phyloP scores from a whole-genome alignment of 2,797 vertebrate genomes.

The Tadarida brasiliensis region DNA sequence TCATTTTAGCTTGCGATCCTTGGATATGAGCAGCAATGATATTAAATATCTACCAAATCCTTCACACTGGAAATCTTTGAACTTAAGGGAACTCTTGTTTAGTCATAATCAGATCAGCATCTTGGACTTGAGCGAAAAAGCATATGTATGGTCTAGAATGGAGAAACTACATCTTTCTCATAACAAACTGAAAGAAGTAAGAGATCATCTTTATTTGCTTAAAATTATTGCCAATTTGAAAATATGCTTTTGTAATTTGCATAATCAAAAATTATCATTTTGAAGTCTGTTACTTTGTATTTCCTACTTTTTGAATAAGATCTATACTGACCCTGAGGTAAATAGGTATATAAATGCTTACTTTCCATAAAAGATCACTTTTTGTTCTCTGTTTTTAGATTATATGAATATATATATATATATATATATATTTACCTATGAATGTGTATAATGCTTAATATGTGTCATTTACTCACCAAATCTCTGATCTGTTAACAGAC shows the following conservation, averaged over 20 bases:
- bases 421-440: neutral
- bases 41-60: slow-evolving; percentile 93
- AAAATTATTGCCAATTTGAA: slow-evolving; percentile 29
- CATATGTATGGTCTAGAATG: slow-evolving; percentile 92
- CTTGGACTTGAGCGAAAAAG: slow-evolving; percentile 93
- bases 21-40: slow-evolving; percentile 95
- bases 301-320: slow-evolving; percentile 30
- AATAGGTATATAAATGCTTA: neutral
- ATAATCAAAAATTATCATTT: neutral
- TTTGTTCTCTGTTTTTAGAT: neutral
- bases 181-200: slow-evolving; percentile 95
- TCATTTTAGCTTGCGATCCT: slow-evolving; percentile 91
- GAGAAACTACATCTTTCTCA: slow-evolving; percentile 96
- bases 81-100: slow-evolving; percentile 95
- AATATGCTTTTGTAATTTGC: neutral
- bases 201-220: slow-evolving; percentile 17
- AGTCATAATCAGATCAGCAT: slow-evolving; percentile 92
- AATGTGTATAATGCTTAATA: neutral
- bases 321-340: neutral
- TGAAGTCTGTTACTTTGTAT: neutral
- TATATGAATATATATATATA: neutral
- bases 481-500: neutral
- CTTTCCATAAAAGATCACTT: neutral
- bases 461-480: neutral
- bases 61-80: slow-evolving; percentile 91